Evolutionary conservation across 1,140 invertebrate species (phyloP).

Genomic region (Drosophila mayri): DNA sequence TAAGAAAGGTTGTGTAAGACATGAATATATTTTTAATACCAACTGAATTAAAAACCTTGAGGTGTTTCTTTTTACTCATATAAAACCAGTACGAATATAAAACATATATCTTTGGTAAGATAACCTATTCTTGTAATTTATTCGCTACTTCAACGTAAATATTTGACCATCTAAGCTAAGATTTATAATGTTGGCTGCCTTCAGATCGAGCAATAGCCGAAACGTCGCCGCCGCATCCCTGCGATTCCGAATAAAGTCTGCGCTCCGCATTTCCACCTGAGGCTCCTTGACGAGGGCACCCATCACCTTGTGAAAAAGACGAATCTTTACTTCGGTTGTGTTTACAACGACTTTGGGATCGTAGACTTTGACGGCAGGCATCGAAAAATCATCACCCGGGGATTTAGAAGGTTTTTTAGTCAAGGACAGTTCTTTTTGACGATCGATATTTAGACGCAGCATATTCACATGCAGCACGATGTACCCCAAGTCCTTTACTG

Average conservation of each 20-base stretch:
- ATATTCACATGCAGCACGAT: conserved; percentile 36
- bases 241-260: conserved; percentile 29
- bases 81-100: background rate
- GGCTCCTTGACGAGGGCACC: conserved; percentile 29
- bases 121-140: background rate
- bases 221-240: conserved; percentile 35
- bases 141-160: conserved; percentile 13
- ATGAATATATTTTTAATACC: background rate
- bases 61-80: background rate
- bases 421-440: conserved; percentile 28
- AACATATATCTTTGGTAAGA: background rate
- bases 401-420: background rate
- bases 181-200: conserved; percentile 35
- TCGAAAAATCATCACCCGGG: background rate
- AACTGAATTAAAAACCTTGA: background rate
- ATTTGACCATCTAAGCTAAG: conserved; percentile 33
- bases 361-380: conserved; percentile 51
- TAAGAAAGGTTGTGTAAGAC: background rate
- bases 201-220: conserved; percentile 50
- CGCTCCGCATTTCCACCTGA: conserved; percentile 37
- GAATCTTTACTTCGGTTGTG: conserved; percentile 8
- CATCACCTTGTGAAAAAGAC: conserved; percentile 36
- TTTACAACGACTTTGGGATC: conserved; percentile 31
- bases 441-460: conserved; percentile 56
- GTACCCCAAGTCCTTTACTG: conserved; percentile 33